These are phyloP conservation scores for Molorchus minor DNA, from an alignment of 2,888 invertebrate genomes.

Conservation along the genomic window DNA sequence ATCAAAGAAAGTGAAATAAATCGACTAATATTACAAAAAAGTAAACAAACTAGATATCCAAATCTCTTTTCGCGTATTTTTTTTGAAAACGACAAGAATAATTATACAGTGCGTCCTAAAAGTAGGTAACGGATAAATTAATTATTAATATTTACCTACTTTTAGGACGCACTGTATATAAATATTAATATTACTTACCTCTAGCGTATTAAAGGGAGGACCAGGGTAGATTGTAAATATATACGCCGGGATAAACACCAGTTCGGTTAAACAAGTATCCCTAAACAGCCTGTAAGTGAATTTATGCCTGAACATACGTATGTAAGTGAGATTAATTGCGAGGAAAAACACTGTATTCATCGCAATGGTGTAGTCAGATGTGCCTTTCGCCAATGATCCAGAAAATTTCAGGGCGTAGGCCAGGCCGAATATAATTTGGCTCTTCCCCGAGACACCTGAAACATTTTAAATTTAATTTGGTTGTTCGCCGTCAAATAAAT, in stretches of 20 bases:
- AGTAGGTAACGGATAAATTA: no score
- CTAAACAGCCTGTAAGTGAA: slow-evolving; percentile 9
- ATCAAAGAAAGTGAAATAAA: no score
- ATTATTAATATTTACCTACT: no score
- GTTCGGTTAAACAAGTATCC: slow-evolving; percentile 10
- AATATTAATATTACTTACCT: no score
- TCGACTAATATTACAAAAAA: no score
- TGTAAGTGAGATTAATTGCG: neutral
- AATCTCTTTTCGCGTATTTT: no score
- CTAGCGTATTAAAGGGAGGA: neutral
- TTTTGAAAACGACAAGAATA: no score
- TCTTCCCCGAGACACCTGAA: slow-evolving; percentile 24
- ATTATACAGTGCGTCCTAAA: no score
- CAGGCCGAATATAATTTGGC: slow-evolving; percentile 15
- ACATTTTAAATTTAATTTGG: no score
- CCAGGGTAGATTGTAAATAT: slow-evolving; percentile 1
- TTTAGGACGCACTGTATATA: no score
- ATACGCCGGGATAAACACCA: neutral
- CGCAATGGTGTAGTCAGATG: slow-evolving; percentile 7
- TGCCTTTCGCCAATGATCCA: slow-evolving; percentile 1
- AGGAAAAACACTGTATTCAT: slow-evolving; percentile 3
- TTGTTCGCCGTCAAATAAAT: no score
- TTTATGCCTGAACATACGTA: neutral
- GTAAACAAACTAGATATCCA: no score
- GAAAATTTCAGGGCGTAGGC: slow-evolving; percentile 21